A percentile compares a stretch with the other conserved stretches of the same genome.
These are phyloP conservation scores for Hydrolagus colliei DNA, from an alignment of 2,797 vertebrate species.

Conservation along the genomic window DNA sequence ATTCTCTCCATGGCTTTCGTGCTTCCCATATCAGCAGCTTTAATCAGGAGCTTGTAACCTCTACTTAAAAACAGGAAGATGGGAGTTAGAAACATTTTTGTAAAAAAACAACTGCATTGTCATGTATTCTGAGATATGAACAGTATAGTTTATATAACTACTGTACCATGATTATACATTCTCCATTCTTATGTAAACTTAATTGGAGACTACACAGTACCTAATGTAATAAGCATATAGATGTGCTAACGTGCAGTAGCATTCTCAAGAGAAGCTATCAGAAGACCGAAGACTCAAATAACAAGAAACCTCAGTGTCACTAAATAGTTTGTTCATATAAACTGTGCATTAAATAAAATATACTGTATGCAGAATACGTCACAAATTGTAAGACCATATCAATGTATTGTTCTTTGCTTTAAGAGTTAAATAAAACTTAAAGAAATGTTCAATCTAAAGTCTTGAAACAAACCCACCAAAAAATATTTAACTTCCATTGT, in stretches of 20 bases:
- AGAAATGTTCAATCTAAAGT: background rate
- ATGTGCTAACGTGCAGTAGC: background rate
- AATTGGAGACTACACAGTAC: background rate
- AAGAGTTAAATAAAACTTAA: too few species aligned
- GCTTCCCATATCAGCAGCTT: slow-evolving; percentile 46
- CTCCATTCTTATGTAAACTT: background rate
- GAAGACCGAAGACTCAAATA: background rate
- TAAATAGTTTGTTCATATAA: background rate
- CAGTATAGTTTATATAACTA: too few species aligned
- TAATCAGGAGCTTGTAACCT: slow-evolving; percentile 43
- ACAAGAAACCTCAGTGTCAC: background rate
- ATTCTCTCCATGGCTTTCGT: slow-evolving; percentile 50
- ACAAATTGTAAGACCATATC: too few species aligned
- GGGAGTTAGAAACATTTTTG: slow-evolving; percentile 1
- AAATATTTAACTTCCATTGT: background rate
- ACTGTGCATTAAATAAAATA: background rate
- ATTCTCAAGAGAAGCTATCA: background rate
- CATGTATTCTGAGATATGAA: background rate
- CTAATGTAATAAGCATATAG: background rate
- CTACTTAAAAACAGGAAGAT: slow-evolving; percentile 43
- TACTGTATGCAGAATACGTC: background rate
- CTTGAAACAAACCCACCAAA: background rate
- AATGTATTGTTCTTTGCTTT: background rate
- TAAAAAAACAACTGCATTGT: background rate
- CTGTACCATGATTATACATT: background rate